Percentiles rank a stretch among this genome's conserved stretches.
phyloP scores from a whole-genome alignment of 1,140 invertebrate genomes.

The Stegodyphus mimosarum region DNA sequence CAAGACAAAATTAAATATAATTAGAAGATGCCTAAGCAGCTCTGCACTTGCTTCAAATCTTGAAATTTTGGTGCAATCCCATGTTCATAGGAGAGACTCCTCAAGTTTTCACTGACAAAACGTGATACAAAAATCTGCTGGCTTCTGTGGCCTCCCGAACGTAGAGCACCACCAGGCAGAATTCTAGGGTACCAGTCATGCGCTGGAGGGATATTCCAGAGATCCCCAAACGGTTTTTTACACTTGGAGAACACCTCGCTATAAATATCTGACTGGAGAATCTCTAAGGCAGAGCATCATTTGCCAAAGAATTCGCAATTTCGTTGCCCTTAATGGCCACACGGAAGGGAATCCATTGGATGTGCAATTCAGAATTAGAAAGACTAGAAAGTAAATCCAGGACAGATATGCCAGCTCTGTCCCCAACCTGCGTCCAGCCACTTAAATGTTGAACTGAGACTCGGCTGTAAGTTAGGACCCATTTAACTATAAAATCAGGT shows the following conservation, averaged over 20 bases:
- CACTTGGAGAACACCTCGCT: neutral
- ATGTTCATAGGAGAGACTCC: neutral
- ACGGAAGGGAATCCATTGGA: no score
- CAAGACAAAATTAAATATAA: constrained; percentile 5
- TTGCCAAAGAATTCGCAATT: no score
- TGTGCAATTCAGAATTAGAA: no score
- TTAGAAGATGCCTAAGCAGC: neutral
- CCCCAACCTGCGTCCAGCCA: no score
- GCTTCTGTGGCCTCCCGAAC: neutral
- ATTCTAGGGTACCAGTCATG: neutral
- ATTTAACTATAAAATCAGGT: no score
- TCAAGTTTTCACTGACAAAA: neutral
- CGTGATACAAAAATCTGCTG: neutral
- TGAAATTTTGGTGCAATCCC: constrained; percentile 5
- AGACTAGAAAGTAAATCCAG: no score
- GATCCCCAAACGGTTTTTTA: neutral
- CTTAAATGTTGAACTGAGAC: no score
- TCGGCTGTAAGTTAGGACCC: no score
- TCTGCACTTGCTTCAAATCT: constrained; percentile 1
- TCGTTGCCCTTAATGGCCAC: no score
- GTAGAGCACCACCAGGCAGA: neutral
- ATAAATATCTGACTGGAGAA: neutral
- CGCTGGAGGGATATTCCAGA: neutral
- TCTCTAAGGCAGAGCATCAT: no score
- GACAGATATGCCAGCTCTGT: no score